Evolutionary conservation across 37 sponge, comb jelly and placozoan genomes (phyloP).

Genomic region (Ianthella basta): DNA sequence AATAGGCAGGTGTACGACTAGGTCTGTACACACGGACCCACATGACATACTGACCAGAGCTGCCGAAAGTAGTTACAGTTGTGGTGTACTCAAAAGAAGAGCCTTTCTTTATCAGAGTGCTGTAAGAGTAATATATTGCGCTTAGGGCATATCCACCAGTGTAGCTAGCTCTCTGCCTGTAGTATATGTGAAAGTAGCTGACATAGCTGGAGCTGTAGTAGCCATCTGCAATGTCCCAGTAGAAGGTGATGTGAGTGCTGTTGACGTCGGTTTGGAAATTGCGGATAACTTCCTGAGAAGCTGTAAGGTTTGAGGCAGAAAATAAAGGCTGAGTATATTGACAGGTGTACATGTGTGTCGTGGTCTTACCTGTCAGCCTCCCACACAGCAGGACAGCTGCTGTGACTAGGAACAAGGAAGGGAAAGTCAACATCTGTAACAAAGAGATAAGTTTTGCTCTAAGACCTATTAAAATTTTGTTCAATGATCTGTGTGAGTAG

Average conservation of each 20-base stretch:
- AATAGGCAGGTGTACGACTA: neutral
- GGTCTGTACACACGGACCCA: neutral
- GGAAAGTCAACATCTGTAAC: too few relatives aligned
- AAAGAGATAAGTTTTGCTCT: too few relatives aligned
- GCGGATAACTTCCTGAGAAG: too few relatives aligned
- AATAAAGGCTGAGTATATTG: too few relatives aligned
- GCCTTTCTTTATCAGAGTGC: neutral
- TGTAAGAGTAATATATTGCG: neutral
- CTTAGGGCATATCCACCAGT: too few relatives aligned
- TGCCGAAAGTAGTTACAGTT: neutral
- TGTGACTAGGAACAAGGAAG: too few relatives aligned
- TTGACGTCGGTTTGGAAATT: neutral
- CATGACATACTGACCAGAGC: constrained; percentile 3
- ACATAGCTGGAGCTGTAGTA: neutral
- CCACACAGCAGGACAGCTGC: too few relatives aligned
- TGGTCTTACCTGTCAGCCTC: too few relatives aligned
- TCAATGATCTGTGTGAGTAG: too few relatives aligned
- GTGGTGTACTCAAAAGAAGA: neutral
- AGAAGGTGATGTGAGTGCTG: neutral
- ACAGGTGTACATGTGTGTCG: too few relatives aligned
- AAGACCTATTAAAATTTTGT: too few relatives aligned
- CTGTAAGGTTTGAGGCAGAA: too few relatives aligned
- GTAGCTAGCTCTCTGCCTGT: neutral
- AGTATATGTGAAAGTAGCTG: neutral
- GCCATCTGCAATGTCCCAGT: constrained; percentile 9